These are phyloP conservation scores for Petrolisthes cinctipes DNA, from an alignment of 2,888 invertebrate genomes.

Conservation along the genomic window DNA sequence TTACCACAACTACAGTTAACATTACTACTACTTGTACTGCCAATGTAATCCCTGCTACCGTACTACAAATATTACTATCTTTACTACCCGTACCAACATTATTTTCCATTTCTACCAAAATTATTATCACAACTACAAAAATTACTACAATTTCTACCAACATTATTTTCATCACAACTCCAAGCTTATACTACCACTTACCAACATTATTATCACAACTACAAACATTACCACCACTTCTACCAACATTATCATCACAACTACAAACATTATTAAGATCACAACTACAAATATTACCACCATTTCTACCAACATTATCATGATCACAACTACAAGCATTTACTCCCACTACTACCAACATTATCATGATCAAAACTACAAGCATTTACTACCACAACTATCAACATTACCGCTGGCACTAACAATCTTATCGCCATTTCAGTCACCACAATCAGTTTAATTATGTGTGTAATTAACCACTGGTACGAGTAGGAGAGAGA, in stretches of 20 bases:
- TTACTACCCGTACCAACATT: too few relatives aligned
- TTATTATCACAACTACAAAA: not conserved
- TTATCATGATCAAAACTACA: too few relatives aligned
- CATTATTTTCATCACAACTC: not conserved
- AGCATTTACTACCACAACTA: too few relatives aligned
- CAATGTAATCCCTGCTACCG: too few relatives aligned
- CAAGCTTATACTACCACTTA: not conserved
- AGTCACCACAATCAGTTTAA: too few relatives aligned
- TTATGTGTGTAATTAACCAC: not conserved
- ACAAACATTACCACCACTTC: not conserved
- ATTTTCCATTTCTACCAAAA: too few relatives aligned
- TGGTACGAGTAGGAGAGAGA: not conserved
- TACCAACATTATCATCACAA: not conserved
- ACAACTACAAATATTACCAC: not conserved
- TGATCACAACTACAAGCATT: not conserved
- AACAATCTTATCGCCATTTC: too few relatives aligned
- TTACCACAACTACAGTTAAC: not conserved
- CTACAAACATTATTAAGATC: not conserved
- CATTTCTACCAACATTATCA: not conserved
- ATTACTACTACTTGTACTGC: not conserved
- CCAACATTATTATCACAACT: not conserved
- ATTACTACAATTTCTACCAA: not conserved
- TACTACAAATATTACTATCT: too few relatives aligned
- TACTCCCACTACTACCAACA: too few relatives aligned
- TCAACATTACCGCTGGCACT: too few relatives aligned